These are phyloP conservation scores for Arctia plantaginis DNA, from an alignment of 2,888 invertebrate genomes.

Conservation along the genomic window DNA sequence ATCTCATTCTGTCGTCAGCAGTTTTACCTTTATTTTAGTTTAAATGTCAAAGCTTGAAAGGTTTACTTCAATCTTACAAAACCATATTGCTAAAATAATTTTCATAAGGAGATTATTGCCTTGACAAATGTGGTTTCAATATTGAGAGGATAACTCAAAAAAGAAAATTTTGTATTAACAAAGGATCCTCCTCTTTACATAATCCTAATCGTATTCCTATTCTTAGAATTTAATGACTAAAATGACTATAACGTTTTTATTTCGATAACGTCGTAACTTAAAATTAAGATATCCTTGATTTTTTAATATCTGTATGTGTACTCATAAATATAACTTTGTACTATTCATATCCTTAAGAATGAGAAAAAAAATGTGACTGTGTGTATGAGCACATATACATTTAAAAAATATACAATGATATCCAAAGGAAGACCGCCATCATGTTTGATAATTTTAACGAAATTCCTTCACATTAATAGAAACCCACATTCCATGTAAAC, in stretches of 20 bases:
- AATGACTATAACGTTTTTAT: background rate
- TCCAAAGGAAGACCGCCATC: too few relatives aligned
- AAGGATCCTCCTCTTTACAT: background rate
- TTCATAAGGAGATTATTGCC: constrained; percentile 25
- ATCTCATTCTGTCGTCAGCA: too few relatives aligned
- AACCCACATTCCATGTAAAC: background rate
- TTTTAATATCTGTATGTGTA: background rate
- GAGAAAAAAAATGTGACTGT: too few relatives aligned
- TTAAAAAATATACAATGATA: too few relatives aligned
- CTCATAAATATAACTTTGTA: too few relatives aligned
- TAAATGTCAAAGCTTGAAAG: constrained; percentile 11
- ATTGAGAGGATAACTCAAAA: constrained; percentile 26
- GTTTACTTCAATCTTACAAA: constrained; percentile 22
- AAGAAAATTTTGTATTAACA: constrained; percentile 20
- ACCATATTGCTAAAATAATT: constrained; percentile 32
- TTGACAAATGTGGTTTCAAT: constrained; percentile 31
- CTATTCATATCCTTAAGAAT: too few relatives aligned
- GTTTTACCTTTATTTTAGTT: background rate
- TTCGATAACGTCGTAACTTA: background rate
- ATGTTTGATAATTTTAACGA: background rate
- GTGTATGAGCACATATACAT: too few relatives aligned
- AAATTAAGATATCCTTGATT: background rate
- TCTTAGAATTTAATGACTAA: background rate
- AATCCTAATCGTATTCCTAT: background rate
- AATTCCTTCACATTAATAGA: background rate